Percentiles rank a stretch among this genome's conserved stretches.
phyloP scores from a whole-genome alignment of 1,140 invertebrate species.

The Steinernema khuongi region DNA sequence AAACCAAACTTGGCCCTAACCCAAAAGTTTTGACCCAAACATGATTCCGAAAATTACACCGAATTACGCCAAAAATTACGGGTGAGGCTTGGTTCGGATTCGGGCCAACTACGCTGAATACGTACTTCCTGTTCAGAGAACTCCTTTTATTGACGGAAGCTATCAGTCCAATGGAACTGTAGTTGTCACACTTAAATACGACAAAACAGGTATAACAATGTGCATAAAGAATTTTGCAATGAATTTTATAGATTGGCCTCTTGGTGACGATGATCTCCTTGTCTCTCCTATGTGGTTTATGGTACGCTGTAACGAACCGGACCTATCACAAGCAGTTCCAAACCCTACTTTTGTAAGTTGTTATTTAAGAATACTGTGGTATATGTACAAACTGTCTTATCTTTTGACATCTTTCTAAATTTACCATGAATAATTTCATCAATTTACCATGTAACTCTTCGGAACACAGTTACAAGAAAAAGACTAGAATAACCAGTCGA shows the following conservation, averaged over 20 bases:
- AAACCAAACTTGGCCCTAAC: no score
- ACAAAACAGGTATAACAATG: slow-evolving; percentile 25
- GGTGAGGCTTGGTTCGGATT: no score
- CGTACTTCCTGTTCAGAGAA: no score
- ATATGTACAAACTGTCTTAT: background rate
- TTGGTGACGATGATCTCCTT: slow-evolving; percentile 40
- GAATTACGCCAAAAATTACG: no score
- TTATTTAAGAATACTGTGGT: background rate
- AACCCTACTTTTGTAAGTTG: slow-evolving; percentile 48
- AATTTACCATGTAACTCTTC: no score
- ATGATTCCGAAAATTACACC: no score
- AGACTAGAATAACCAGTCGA: background rate
- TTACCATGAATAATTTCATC: slow-evolving; percentile 4
- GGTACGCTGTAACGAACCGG: slow-evolving; percentile 41
- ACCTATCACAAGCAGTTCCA: slow-evolving; percentile 43
- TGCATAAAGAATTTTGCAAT: slow-evolving; percentile 13
- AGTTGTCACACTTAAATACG: slow-evolving; percentile 23
- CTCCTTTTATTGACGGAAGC: slow-evolving; percentile 20
- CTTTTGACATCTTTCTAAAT: no score
- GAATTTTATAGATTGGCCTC: slow-evolving; percentile 41
- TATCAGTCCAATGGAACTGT: slow-evolving; percentile 33
- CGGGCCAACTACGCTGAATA: no score
- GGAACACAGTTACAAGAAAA: no score
- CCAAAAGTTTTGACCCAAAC: no score
- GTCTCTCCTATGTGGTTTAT: slow-evolving; percentile 49